phyloP scores from a whole-genome alignment of 2,888 invertebrate genomes.

The Drosophila meridiana region DNA sequence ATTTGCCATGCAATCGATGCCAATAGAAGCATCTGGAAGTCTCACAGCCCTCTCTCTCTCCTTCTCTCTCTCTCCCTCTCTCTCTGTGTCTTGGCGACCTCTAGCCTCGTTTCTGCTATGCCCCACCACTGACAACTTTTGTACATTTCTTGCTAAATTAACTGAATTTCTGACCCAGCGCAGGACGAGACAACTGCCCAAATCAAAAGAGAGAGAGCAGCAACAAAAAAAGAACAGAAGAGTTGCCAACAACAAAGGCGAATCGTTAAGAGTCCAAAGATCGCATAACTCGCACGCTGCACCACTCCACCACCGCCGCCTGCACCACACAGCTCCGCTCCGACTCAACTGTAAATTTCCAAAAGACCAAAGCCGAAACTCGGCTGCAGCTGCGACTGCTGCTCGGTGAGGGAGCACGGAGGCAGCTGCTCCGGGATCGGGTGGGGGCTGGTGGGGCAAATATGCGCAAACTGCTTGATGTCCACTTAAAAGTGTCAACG shows the following conservation, averaged over 20 bases:
- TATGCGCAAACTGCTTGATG: conserved; percentile 81
- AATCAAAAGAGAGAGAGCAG: conserved; percentile 38
- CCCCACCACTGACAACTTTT: conserved; percentile 69
- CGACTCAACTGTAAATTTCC: conserved; percentile 71
- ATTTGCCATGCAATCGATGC: conserved; percentile 51
- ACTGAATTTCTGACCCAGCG: conserved; percentile 78
- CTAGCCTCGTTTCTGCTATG: conserved; percentile 25
- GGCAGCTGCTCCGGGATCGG: not conserved
- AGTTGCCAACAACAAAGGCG: conserved; percentile 58
- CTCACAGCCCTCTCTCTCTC: conserved; percentile 5
- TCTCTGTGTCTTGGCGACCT: conserved; percentile 46
- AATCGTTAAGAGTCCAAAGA: conserved; percentile 79
- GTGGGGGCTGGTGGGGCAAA: conserved; percentile 29
- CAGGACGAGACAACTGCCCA: conserved; percentile 52
- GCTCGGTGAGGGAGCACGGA: not conserved
- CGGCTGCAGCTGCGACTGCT: conserved; percentile 38
- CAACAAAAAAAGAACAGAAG: conserved; percentile 20
- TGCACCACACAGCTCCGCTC: conserved; percentile 7
- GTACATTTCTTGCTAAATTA: conserved; percentile 78
- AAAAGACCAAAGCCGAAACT: conserved; percentile 63
- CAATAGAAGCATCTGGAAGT: conserved; percentile 41
- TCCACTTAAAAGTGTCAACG: conserved; percentile 84
- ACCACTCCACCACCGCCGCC: not conserved
- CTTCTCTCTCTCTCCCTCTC: not conserved
- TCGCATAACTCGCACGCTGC: conserved; percentile 74